A percentile compares a stretch with the other conserved stretches of the same genome.
Evolutionary conservation across 1,140 invertebrate genomes (phyloP).

Genomic region (Mycetomoellerius zeteki): DNA sequence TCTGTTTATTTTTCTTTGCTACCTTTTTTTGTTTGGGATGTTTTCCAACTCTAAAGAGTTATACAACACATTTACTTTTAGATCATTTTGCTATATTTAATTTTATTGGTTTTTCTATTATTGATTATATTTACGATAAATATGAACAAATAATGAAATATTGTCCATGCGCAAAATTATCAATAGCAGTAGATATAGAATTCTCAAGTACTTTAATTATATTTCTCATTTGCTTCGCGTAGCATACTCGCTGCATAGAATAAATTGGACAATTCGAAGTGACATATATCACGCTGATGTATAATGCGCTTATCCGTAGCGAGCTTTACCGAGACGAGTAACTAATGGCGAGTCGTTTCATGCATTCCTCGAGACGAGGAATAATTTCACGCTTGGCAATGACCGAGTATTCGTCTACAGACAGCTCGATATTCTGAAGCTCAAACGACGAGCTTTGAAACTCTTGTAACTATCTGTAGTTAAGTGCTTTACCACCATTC

Average conservation of each 20-base stretch:
- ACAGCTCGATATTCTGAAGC: constrained; percentile 1
- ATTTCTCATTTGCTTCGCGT: background rate
- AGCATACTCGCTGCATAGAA: background rate
- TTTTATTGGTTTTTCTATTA: background rate
- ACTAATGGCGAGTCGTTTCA: constrained; percentile 18
- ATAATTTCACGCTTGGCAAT: constrained; percentile 57
- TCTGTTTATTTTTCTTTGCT: background rate
- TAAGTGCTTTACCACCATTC: constrained; percentile 34
- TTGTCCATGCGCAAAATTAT: background rate
- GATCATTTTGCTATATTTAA: background rate
- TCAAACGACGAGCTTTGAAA: constrained; percentile 11
- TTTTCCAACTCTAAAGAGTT: too few species aligned
- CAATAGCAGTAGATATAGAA: background rate
- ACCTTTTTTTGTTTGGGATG: too few species aligned
- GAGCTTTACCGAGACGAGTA: constrained; percentile 13
- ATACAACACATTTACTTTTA: too few species aligned
- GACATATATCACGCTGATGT: constrained; percentile 28
- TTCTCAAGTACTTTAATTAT: constrained; percentile 5
- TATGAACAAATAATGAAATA: constrained; percentile 22
- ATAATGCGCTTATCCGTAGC: constrained; percentile 33
- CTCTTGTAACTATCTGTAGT: constrained; percentile 33
- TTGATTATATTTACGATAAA: background rate
- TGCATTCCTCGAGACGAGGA: constrained; percentile 29
- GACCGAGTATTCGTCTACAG: constrained; percentile 11
- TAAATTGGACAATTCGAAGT: constrained; percentile 29